Evolutionary conservation across 2,113 vertebrate genomes (phyloP).

Genomic region (Nipponia nippon): DNA sequence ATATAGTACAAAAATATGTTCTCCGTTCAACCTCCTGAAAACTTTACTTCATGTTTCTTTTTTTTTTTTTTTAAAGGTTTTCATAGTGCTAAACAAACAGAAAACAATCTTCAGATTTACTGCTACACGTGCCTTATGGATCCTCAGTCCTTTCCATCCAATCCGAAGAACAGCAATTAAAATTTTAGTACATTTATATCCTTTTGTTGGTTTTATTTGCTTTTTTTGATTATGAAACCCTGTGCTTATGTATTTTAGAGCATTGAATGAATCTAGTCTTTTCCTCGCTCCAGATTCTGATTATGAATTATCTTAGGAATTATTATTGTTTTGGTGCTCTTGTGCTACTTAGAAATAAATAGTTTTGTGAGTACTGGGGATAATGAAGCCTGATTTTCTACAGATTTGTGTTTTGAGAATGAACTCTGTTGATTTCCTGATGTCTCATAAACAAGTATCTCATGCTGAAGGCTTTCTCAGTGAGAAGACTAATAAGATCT

Average conservation of each 20-base stretch:
- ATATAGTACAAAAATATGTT: not conserved
- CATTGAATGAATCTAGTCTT: not conserved
- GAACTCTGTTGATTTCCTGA: not conserved
- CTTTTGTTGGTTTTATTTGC: slow-evolving; percentile 64
- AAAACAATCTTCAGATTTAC: slow-evolving; percentile 97
- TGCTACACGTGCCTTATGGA: slow-evolving; percentile 90
- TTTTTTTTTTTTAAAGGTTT: slow-evolving; percentile 76
- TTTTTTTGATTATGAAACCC: not conserved
- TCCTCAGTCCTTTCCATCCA: slow-evolving; percentile 92
- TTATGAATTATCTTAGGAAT: not conserved
- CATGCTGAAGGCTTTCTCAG: not conserved
- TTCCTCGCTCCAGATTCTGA: not conserved
- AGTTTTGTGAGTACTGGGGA: not conserved
- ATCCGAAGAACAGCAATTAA: slow-evolving; percentile 88
- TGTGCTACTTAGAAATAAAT: not conserved
- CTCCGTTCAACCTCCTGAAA: not conserved
- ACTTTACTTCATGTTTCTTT: not conserved
- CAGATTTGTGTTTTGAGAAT: not conserved
- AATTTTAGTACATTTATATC: slow-evolving; percentile 97
- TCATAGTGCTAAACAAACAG: slow-evolving; percentile 95
- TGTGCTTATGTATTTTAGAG: not conserved
- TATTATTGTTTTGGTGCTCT: not conserved
- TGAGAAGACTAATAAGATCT: not conserved
- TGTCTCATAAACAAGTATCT: not conserved
- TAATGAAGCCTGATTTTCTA: not conserved